A percentile compares a stretch with the other conserved stretches of the same genome.
Conservation (phyloP, 2,113 vertebrate genomes). For the Lophura nycthemera region DNA sequence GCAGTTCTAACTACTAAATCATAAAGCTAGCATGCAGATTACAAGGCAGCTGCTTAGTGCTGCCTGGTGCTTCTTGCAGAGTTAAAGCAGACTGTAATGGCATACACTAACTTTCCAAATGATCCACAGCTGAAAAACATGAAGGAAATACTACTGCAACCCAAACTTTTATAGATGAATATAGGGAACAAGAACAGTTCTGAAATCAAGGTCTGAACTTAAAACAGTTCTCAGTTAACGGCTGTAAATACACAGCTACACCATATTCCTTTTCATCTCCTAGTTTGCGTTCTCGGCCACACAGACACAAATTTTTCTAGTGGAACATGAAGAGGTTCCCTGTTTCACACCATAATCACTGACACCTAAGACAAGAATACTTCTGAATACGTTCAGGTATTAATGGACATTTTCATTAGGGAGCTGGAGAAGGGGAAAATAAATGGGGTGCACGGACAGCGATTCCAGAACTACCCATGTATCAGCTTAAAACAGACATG, state of each 20-base stretch:
- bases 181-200: not conserved
- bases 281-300: not conserved
- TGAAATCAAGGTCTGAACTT: not conserved
- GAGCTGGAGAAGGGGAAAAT: not conserved
- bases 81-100: not conserved
- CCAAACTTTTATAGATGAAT: not conserved
- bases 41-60: not conserved
- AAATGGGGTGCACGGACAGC: not conserved
- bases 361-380: not conserved
- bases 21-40: not conserved
- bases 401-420: not conserved
- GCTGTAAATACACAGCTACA: not conserved
- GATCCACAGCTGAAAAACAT: not conserved
- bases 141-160: not conserved
- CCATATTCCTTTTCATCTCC: fast-evolving
- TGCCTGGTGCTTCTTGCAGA: not conserved
- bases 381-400: not conserved
- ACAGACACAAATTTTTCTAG: not conserved
- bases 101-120: not conserved
- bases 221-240: not conserved
- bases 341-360: not conserved
- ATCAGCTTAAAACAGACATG: not conserved
- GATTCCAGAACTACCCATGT: not conserved
- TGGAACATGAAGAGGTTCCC: not conserved
- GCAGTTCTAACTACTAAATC: not conserved